Evolutionary conservation across 2,888 invertebrate species (phyloP).

Genomic region (Chymomyza fuscimana): DNA sequence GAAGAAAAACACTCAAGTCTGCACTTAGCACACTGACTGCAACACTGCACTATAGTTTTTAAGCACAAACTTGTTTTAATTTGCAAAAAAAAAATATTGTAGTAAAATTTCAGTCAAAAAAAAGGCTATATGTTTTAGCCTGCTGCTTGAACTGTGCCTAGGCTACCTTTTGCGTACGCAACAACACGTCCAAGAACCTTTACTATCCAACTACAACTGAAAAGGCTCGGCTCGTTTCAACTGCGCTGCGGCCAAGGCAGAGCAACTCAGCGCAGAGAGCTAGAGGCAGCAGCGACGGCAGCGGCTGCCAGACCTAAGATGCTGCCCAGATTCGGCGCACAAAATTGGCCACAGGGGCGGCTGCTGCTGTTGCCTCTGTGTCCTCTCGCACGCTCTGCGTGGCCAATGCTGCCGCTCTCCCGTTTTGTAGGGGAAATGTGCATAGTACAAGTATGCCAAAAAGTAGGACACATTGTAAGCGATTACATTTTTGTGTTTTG

Average conservation of each 20-base stretch:
- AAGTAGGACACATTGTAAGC: slow-evolving; percentile 58
- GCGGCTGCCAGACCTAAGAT: slow-evolving; percentile 20
- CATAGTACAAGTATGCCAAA: slow-evolving; percentile 43
- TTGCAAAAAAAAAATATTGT: slow-evolving; percentile 19
- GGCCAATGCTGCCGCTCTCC: not conserved
- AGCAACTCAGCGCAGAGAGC: slow-evolving; percentile 7
- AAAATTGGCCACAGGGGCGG: not conserved
- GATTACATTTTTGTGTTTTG: slow-evolving; percentile 13
- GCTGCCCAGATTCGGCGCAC: slow-evolving; percentile 8
- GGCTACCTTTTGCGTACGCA: slow-evolving; percentile 60
- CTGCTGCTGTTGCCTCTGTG: slow-evolving; percentile 2
- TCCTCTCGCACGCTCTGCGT: slow-evolving; percentile 6
- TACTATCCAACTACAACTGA: slow-evolving; percentile 80
- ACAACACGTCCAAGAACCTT: slow-evolving; percentile 76
- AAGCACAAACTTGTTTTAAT: not conserved
- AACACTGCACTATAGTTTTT: slow-evolving; percentile 17
- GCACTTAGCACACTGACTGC: slow-evolving; percentile 16
- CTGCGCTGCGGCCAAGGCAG: slow-evolving; percentile 2
- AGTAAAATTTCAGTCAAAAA: slow-evolving; percentile 4
- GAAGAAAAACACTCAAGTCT: slow-evolving; percentile 15
- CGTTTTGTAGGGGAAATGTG: slow-evolving; percentile 42
- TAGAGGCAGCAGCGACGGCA: slow-evolving; percentile 13
- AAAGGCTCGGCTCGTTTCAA: slow-evolving; percentile 54
- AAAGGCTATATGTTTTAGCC: not conserved
- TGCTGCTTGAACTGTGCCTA: slow-evolving; percentile 6